A percentile compares a stretch with the other conserved stretches of the same genome.
Conservation (phyloP, 2,113 vertebrate species). For the Podarcis raffonei region DNA sequence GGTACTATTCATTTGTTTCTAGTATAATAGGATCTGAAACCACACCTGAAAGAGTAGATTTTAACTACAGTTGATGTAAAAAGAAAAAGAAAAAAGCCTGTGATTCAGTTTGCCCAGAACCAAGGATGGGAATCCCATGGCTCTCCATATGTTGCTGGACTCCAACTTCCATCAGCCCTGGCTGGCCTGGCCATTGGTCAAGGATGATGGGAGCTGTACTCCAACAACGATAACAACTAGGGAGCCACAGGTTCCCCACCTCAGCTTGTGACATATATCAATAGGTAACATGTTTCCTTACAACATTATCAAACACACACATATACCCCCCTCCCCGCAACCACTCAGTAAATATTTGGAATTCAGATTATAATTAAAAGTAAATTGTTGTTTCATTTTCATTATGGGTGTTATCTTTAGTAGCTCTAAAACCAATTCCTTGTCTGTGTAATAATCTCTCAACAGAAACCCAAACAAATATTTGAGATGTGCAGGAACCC, state of each 20-base stretch:
- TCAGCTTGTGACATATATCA: background rate
- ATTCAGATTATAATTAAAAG: constrained; percentile 34
- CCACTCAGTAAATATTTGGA: constrained; percentile 26
- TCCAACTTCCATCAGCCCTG: no score
- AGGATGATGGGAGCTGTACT: no score
- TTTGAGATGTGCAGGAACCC: background rate
- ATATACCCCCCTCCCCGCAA: background rate
- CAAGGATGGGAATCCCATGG: no score
- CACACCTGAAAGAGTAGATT: constrained; percentile 26
- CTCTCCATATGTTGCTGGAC: no score
- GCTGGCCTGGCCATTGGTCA: no score
- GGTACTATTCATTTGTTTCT: constrained; percentile 41
- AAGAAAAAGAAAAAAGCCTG: no score
- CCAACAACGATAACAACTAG: no score
- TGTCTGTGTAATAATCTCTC: background rate
- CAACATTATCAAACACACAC: background rate
- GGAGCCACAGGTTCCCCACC: no score
- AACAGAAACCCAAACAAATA: constrained; percentile 14
- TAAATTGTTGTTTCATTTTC: background rate
- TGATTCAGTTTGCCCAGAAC: constrained; percentile 41
- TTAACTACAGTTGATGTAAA: constrained; percentile 28
- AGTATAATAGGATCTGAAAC: constrained; percentile 44
- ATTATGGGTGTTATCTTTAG: constrained; percentile 25
- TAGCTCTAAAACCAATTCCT: constrained; percentile 17
- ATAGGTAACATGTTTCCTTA: constrained; percentile 29